Evolutionary conservation across 2,888 invertebrate species (phyloP).

Genomic region (Drosophila koepferae): DNA sequence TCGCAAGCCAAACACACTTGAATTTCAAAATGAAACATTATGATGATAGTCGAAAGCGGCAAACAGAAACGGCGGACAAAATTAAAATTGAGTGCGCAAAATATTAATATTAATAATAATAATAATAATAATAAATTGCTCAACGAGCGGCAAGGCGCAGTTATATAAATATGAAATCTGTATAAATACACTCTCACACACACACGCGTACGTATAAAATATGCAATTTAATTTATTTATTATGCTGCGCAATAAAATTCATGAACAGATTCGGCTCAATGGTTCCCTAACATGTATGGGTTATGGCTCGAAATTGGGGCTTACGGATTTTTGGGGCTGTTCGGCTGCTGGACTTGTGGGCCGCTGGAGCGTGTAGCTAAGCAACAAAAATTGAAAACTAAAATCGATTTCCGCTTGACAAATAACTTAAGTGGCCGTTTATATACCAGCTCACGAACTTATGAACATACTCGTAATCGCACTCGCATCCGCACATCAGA

Average conservation of each 20-base stretch:
- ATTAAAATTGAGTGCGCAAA: slow-evolving; percentile 66
- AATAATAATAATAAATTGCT: slow-evolving; percentile 65
- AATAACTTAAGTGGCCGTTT: slow-evolving; percentile 76
- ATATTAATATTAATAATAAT: slow-evolving; percentile 63
- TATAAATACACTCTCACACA: background rate
- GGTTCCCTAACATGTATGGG: background rate
- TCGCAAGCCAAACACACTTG: slow-evolving; percentile 52
- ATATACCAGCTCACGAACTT: slow-evolving; percentile 46
- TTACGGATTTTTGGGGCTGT: background rate
- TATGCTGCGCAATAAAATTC: slow-evolving; percentile 60
- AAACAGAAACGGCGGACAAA: slow-evolving; percentile 28
- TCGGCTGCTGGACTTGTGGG: background rate
- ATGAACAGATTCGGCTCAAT: background rate
- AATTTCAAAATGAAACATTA: slow-evolving; percentile 64
- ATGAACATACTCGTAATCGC: slow-evolving; percentile 15
- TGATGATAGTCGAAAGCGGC: slow-evolving; percentile 52
- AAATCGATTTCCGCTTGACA: slow-evolving; percentile 78
- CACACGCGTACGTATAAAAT: background rate
- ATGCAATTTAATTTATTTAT: slow-evolving; percentile 60
- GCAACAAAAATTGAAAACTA: slow-evolving; percentile 61
- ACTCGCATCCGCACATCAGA: slow-evolving; percentile 20
- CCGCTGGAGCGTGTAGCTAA: slow-evolving; percentile 6
- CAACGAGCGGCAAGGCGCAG: slow-evolving; percentile 13
- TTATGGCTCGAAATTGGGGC: background rate
- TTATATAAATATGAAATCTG: slow-evolving; percentile 5